Conservation (phyloP, 2,113 vertebrate genomes). For the Triplophysa rosa region DNA sequence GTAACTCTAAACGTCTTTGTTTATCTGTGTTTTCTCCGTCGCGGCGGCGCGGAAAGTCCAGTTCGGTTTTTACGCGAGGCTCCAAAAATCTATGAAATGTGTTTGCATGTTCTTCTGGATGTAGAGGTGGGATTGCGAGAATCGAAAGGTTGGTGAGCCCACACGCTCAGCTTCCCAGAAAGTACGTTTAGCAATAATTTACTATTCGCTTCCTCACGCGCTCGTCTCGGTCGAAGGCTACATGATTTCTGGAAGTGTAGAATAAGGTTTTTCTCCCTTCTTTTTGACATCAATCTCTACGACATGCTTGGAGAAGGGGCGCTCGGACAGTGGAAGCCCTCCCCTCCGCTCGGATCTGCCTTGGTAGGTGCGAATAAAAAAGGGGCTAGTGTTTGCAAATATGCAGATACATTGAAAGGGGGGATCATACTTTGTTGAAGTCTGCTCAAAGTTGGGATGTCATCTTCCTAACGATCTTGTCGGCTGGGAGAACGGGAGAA, state of each 20-base stretch:
- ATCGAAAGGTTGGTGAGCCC: constrained; percentile 81
- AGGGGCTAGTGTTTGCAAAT: constrained; percentile 73
- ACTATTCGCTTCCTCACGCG: constrained; percentile 59
- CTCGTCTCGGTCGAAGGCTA: constrained; percentile 60
- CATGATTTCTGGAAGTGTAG: constrained; percentile 64
- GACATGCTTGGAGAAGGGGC: constrained; percentile 75
- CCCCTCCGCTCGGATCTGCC: constrained; percentile 75
- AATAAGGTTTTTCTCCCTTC: constrained; percentile 65
- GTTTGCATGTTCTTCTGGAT: constrained; percentile 87
- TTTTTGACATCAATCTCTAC: constrained; percentile 74
- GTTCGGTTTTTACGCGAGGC: constrained; percentile 87
- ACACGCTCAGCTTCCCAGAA: constrained; percentile 79
- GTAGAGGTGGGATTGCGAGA: constrained; percentile 87
- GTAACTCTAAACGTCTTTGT: constrained; percentile 35
- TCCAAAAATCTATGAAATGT: constrained; percentile 86
- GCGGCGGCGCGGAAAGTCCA: constrained; percentile 73
- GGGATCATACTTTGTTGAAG: constrained; percentile 78
- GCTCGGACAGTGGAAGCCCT: constrained; percentile 79
- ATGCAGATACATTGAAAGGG: constrained; percentile 73
- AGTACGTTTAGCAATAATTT: constrained; percentile 74
- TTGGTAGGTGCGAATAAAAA: constrained; percentile 81
- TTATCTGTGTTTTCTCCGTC: constrained; percentile 38
- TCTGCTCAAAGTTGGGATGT: constrained; percentile 80
- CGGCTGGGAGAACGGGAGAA: constrained; percentile 61
- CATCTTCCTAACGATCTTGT: constrained; percentile 75